phyloP scores from a whole-genome alignment of 2,113 vertebrate genomes.

The Genyomyrus donnyi region DNA sequence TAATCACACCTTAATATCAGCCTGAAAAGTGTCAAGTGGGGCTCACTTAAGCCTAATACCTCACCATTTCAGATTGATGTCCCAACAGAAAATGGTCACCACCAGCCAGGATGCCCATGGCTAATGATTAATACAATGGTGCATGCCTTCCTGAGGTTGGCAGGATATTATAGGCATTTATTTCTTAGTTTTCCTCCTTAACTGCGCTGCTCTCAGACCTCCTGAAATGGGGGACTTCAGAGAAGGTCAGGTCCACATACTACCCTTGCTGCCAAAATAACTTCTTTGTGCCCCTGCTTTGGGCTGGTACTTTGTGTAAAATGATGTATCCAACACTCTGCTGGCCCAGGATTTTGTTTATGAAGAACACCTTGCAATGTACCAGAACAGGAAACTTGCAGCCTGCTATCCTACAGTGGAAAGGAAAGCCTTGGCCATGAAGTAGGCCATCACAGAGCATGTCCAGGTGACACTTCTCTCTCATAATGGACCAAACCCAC shows the following conservation, averaged over 20 bases:
- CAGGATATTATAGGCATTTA: neutral
- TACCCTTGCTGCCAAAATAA: neutral
- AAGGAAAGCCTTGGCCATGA: neutral
- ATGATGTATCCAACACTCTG: neutral
- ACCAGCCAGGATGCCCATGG: neutral
- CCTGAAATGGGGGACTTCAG: neutral
- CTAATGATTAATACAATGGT: neutral
- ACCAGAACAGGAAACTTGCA: neutral
- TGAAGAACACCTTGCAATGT: neutral
- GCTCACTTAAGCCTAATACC: neutral
- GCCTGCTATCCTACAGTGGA: neutral
- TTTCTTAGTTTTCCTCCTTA: neutral
- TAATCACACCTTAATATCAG: neutral
- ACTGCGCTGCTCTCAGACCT: neutral
- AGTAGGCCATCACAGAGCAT: neutral
- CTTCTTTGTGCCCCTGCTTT: neutral
- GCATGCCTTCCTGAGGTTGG: neutral
- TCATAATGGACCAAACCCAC: neutral
- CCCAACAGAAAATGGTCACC: neutral
- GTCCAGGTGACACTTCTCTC: neutral
- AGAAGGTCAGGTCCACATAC: neutral
- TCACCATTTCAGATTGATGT: neutral
- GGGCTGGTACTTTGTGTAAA: neutral
- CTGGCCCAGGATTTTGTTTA: neutral
- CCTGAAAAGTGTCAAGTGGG: neutral